phyloP scores from a whole-genome alignment of 2,113 vertebrate genomes.

The Oncorhynchus keta region DNA sequence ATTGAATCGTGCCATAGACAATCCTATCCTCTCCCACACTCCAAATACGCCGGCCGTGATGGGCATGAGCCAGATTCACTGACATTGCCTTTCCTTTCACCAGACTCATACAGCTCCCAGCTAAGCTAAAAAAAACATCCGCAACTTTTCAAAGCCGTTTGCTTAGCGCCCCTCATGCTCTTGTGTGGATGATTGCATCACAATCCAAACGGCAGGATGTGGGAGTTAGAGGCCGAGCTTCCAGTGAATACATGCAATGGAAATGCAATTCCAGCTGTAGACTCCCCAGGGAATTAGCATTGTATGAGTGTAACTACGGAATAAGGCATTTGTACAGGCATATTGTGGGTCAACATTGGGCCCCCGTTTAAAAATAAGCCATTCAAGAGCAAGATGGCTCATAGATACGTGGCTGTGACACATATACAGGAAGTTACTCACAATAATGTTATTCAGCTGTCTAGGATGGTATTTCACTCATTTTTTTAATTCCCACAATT shows the following conservation, averaged over 20 bases:
- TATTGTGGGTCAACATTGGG: not conserved
- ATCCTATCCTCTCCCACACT: not conserved
- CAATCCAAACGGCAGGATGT: conserved; percentile 25
- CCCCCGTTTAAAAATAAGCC: not conserved
- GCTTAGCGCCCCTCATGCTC: not conserved
- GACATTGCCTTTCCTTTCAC: conserved; percentile 18
- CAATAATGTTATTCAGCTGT: conserved; percentile 4
- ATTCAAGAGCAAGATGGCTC: not conserved
- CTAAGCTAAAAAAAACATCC: conserved; percentile 33
- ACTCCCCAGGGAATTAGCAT: conserved; percentile 13
- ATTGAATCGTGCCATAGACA: not conserved
- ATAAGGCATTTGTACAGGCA: conserved; percentile 4
- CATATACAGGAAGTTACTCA: conserved; percentile 40
- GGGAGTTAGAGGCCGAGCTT: conserved; percentile 7
- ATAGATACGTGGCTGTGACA: conserved; percentile 29
- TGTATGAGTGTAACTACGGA: conserved; percentile 1
- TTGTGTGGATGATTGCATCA: conserved; percentile 9
- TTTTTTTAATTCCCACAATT: not conserved
- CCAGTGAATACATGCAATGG: not conserved
- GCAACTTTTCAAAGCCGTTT: conserved; percentile 26
- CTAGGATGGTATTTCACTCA: not conserved
- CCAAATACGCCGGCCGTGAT: not conserved
- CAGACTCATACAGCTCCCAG: conserved; percentile 1
- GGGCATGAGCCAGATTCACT: conserved; percentile 1
- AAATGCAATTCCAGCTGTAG: conserved; percentile 12